phyloP scores from a whole-genome alignment of 2,888 invertebrate genomes.

The Drosophila hamatofila region DNA sequence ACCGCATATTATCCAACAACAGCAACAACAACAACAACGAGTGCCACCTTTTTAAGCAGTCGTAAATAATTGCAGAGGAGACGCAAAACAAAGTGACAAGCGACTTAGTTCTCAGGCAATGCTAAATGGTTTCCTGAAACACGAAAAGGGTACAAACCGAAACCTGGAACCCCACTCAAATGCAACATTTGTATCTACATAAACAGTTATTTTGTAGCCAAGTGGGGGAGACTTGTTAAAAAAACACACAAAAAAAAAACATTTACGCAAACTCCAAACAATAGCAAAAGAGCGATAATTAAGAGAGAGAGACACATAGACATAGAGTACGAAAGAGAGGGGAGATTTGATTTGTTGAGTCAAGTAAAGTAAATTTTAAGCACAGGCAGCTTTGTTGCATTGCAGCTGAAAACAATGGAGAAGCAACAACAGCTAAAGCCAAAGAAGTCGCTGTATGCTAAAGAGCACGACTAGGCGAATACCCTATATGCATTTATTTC shows the following conservation, averaged over 20 bases:
- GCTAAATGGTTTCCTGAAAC: constrained; percentile 74
- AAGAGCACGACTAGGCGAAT: constrained; percentile 1
- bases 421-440: neutral
- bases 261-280: constrained; percentile 74
- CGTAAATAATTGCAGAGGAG: constrained; percentile 54
- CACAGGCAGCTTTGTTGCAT: constrained; percentile 11
- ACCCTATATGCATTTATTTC: neutral
- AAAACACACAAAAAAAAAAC: constrained; percentile 31
- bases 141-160: constrained; percentile 1
- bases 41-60: constrained; percentile 69
- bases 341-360: constrained; percentile 8
- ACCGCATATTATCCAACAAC: constrained; percentile 62
- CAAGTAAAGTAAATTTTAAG: constrained; percentile 12
- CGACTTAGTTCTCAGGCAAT: constrained; percentile 75
- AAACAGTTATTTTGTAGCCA: constrained; percentile 15
- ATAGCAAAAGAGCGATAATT: constrained; percentile 71
- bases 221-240: constrained; percentile 32
- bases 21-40: constrained; percentile 16
- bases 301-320: constrained; percentile 22
- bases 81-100: constrained; percentile 64
- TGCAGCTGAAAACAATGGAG: constrained; percentile 28
- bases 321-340: constrained; percentile 5
- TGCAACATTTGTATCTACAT: constrained; percentile 10
- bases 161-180: constrained; percentile 13
- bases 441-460: constrained; percentile 13